Conservation (phyloP, 2,113 vertebrate genomes). For the Pampusana beccarii region DNA sequence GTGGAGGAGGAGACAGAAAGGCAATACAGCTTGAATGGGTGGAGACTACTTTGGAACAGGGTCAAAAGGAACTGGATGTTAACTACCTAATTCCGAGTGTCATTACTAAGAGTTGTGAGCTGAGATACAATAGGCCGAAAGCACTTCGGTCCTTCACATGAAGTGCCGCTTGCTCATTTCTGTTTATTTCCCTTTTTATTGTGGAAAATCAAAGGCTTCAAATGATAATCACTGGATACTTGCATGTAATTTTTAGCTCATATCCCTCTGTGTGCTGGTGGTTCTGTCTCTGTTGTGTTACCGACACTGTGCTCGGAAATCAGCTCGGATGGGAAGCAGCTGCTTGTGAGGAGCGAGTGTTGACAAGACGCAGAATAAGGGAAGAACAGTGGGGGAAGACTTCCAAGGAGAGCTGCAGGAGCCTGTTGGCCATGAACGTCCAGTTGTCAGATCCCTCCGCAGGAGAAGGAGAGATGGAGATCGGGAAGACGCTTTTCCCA, state of each 20-base stretch:
- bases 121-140: not conserved
- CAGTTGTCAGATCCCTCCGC: not conserved
- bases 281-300: not conserved
- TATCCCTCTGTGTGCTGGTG: not conserved
- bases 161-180: not conserved
- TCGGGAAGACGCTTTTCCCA: not conserved
- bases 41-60: not conserved
- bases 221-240: not conserved
- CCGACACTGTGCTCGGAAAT: not conserved
- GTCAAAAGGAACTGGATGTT: not conserved
- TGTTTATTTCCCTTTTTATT: not conserved
- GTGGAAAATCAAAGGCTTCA: not conserved
- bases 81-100: not conserved
- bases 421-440: not conserved
- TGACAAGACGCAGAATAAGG: not conserved
- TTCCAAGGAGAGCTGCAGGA: not conserved
- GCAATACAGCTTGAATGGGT: not conserved
- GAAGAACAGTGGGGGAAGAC: not conserved
- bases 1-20: not conserved
- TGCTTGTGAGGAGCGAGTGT: not conserved
- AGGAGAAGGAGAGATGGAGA: not conserved
- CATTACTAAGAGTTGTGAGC: not conserved
- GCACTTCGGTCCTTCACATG: not conserved
- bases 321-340: conserved; percentile 1
- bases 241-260: not conserved